A percentile compares a stretch with the other conserved stretches of the same genome.
Evolutionary conservation across 2,797 vertebrate genomes (phyloP).

Genomic region (Girardinus metallicus): DNA sequence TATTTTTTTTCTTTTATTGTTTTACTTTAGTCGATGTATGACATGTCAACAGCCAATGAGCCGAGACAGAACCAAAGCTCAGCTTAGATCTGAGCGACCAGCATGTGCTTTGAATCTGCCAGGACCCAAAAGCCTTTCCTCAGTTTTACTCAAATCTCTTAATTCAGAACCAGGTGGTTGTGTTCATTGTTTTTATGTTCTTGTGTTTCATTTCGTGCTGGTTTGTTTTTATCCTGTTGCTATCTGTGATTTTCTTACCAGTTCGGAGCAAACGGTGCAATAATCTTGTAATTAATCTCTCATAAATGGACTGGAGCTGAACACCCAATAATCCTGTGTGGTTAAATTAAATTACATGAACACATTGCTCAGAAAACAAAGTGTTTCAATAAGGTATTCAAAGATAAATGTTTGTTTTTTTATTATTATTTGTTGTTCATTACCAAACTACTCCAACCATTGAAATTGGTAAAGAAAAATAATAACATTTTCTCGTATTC

Average conservation of each 20-base stretch:
- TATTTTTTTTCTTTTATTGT: constrained; percentile 23
- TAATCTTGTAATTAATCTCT: constrained; percentile 23
- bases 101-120: constrained; percentile 79
- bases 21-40: constrained; percentile 53
- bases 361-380: constrained; percentile 3
- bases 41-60: constrained; percentile 60
- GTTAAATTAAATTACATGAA: constrained; percentile 26
- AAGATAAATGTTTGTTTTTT: constrained; percentile 1
- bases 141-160: constrained; percentile 31
- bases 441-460: not conserved
- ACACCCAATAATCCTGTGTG: constrained; percentile 13
- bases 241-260: constrained; percentile 24
- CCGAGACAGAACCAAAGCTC: constrained; percentile 55
- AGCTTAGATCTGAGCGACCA: constrained; percentile 32
- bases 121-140: constrained; percentile 53
- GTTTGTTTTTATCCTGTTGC: constrained; percentile 4
- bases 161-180: constrained; percentile 22
- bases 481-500: not conserved
- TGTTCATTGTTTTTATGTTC: constrained; percentile 20
- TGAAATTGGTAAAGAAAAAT: not conserved
- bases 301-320: constrained; percentile 26
- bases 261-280: constrained; percentile 28
- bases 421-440: constrained; percentile 1
- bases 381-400: not conserved
- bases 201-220: constrained; percentile 8